These are phyloP conservation scores for Aphidius gifuensis DNA, from an alignment of 1,140 invertebrate species.

Conservation along the genomic window DNA sequence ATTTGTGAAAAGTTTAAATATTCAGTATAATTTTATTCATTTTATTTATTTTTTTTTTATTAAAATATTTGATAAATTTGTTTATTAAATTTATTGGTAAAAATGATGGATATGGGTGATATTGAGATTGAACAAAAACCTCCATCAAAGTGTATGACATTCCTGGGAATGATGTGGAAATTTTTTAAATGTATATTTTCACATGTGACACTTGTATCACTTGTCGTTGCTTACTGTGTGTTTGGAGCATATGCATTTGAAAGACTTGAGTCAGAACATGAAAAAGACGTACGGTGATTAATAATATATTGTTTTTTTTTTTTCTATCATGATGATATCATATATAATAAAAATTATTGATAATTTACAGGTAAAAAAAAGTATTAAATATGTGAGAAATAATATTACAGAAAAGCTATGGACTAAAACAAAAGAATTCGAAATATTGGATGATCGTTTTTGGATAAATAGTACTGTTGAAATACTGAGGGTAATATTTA, in stretches of 20 bases:
- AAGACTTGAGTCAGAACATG: conserved; percentile 72
- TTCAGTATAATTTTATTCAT: no score
- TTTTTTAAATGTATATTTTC: conserved; percentile 80
- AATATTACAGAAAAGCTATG: conserved; percentile 79
- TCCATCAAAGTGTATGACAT: conserved; percentile 52
- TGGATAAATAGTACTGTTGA: conserved; percentile 66
- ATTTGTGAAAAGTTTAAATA: no score
- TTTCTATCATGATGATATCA: neutral
- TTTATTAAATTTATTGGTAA: neutral
- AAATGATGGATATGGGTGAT: conserved; percentile 31
- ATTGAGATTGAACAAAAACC: conserved; percentile 31
- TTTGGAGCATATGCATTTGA: conserved; percentile 84
- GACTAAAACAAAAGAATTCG: conserved; percentile 66
- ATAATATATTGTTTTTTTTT: conserved; percentile 2
- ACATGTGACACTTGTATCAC: conserved; percentile 80
- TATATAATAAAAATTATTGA: conserved; percentile 8
- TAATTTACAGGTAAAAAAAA: conserved; percentile 69
- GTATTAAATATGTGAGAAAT: conserved; percentile 68
- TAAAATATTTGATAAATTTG: no score
- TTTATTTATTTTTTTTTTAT: no score
- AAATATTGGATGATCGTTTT: conserved; percentile 67
- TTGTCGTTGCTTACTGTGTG: conserved; percentile 86
- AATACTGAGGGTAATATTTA: conserved; percentile 57
- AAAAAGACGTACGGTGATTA: conserved; percentile 61
- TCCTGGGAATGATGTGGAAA: conserved; percentile 68